phyloP scores from a whole-genome alignment of 2,888 invertebrate species.

The Drosophila leonis region DNA sequence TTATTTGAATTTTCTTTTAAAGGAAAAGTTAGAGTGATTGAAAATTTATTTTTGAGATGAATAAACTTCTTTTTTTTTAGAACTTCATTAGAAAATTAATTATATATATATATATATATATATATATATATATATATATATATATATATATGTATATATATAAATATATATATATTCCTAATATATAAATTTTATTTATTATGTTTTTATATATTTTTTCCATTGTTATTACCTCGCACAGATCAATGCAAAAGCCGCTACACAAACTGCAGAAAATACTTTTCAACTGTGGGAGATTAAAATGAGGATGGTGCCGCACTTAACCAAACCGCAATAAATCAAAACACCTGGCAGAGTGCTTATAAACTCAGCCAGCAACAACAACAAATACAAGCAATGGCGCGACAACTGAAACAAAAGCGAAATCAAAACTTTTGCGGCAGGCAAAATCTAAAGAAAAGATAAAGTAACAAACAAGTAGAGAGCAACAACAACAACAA shows the following conservation, averaged over 20 bases:
- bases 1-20: not conserved
- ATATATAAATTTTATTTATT: not conserved
- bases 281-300: conserved; percentile 56
- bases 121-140: not conserved
- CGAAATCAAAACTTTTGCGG: conserved; percentile 60
- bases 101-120: not conserved
- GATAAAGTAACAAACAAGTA: conserved; percentile 32
- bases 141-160: not conserved
- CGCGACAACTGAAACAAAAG: conserved; percentile 35
- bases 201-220: not conserved
- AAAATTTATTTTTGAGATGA: not conserved
- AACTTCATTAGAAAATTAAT: not conserved
- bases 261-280: conserved; percentile 36
- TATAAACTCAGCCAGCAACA: conserved; percentile 41
- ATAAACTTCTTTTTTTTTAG: not conserved
- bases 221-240: not conserved
- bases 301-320: conserved; percentile 72
- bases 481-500: conserved; percentile 6
- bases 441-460: conserved; percentile 40
- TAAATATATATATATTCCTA: not conserved
- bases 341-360: conserved; percentile 69
- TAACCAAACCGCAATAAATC: conserved; percentile 78
- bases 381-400: conserved; percentile 30
- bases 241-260: conserved; percentile 14
- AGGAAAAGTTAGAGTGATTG: not conserved